Conservation (phyloP, 2,797 vertebrate genomes). For the Poeciliopsis presidionis region DNA sequence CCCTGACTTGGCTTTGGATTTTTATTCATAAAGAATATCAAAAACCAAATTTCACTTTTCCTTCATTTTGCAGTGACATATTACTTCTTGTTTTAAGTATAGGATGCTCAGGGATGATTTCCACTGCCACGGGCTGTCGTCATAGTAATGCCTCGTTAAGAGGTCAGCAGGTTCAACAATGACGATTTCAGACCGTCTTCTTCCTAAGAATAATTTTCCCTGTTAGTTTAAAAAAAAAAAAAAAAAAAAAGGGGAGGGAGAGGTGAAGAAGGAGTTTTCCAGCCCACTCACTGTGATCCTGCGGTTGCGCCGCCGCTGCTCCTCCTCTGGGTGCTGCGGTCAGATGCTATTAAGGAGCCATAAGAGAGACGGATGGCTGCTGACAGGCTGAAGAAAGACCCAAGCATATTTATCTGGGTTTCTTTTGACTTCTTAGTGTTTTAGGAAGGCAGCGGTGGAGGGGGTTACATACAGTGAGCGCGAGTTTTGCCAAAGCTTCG, state of each 20-base stretch:
- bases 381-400: constrained; percentile 65
- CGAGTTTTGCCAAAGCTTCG: constrained; percentile 46
- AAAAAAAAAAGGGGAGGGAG: neutral
- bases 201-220: neutral
- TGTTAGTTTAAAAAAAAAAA: constrained; percentile 18
- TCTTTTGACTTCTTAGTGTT: constrained; percentile 57
- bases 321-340: constrained; percentile 66
- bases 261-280: constrained; percentile 57
- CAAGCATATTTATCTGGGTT: constrained; percentile 49
- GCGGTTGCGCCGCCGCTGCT: constrained; percentile 48
- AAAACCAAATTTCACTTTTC: neutral
- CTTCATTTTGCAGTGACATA: neutral
- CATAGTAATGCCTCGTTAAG: constrained; percentile 21
- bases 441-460: constrained; percentile 44
- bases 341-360: constrained; percentile 70
- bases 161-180: constrained; percentile 54
- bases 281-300: constrained; percentile 56
- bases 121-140: neutral
- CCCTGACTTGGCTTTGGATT: neutral
- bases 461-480: constrained; percentile 23
- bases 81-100: neutral
- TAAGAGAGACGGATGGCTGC: constrained; percentile 72
- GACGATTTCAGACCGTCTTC: constrained; percentile 20
- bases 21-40: neutral
- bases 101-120: too few relatives aligned